Conservation (phyloP, 2,797 vertebrate genomes). For the Acipenser oxyrinchus region DNA sequence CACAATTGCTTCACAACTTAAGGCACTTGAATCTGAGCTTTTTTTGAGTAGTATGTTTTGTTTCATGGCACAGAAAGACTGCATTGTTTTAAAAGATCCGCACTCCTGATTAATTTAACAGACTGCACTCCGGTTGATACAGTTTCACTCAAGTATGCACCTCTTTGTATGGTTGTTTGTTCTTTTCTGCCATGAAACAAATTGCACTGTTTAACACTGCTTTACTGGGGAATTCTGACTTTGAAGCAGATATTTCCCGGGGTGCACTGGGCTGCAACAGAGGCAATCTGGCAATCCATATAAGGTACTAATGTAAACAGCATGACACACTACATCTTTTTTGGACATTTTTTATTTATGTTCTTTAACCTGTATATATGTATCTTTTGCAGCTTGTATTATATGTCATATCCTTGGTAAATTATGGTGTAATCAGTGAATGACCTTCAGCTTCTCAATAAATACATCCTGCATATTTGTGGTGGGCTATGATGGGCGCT, state of each 20-base stretch:
- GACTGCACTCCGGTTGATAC: no score
- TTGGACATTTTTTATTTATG: constrained; percentile 48
- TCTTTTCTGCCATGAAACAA: constrained; percentile 53
- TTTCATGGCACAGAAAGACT: constrained; percentile 47
- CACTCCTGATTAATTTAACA: no score
- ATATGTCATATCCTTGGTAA: constrained; percentile 2
- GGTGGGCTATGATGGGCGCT: constrained; percentile 4
- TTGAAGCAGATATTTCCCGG: constrained; percentile 29
- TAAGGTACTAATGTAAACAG: constrained; percentile 73
- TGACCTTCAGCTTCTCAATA: constrained; percentile 4
- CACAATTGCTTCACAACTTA: constrained; percentile 29
- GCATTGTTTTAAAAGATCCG: no score
- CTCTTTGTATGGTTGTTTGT: no score
- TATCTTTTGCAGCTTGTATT: not conserved
- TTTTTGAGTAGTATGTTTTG: constrained; percentile 23
- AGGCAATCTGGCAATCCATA: constrained; percentile 33
- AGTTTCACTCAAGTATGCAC: no score
- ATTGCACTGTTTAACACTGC: constrained; percentile 25
- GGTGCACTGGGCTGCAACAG: constrained; percentile 41
- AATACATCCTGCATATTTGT: not conserved
- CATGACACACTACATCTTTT: constrained; percentile 95
- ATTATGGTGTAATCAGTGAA: not conserved
- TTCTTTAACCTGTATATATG: constrained; percentile 17
- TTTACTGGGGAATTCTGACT: constrained; percentile 29
- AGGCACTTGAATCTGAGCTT: constrained; percentile 22